These are phyloP conservation scores for Laothoe populi DNA, from an alignment of 2,888 invertebrate species.

Conservation along the genomic window DNA sequence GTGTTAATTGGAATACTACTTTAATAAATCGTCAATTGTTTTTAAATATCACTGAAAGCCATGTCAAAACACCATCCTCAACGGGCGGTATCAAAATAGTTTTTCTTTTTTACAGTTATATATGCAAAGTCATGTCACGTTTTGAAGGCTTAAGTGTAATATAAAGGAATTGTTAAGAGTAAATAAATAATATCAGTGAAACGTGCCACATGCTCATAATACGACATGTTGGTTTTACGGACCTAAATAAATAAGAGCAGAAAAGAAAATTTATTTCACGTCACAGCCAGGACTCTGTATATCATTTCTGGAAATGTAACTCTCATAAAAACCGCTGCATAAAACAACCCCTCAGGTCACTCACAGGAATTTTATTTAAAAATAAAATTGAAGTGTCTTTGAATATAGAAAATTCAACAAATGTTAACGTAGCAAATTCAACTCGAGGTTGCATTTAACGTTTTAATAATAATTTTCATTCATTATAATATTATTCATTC, in stretches of 20 bases:
- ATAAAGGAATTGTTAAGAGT: constrained; percentile 18
- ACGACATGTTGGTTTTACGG: constrained; percentile 3
- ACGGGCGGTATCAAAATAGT: neutral
- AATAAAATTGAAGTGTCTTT: neutral
- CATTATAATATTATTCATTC: too few species aligned
- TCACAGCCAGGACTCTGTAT: constrained; percentile 4
- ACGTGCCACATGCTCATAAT: neutral
- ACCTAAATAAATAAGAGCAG: constrained; percentile 11
- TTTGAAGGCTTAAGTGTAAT: constrained; percentile 8
- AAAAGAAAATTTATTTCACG: constrained; percentile 11
- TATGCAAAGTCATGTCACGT: constrained; percentile 12
- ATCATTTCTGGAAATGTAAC: constrained; percentile 15
- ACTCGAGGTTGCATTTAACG: too few species aligned
- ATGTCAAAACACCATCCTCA: too few species aligned
- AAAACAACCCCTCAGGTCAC: neutral
- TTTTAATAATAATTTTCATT: too few species aligned
- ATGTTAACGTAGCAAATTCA: too few species aligned
- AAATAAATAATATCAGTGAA: constrained; percentile 18
- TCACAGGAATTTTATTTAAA: constrained; percentile 3
- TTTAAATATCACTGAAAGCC: too few species aligned
- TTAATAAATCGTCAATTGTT: neutral
- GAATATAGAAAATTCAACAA: too few species aligned
- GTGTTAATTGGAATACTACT: too few species aligned
- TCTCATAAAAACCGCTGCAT: constrained; percentile 15
- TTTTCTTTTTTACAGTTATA: neutral